phyloP scores from a whole-genome alignment of 2,888 invertebrate species.

The Galerucella pusilla region DNA sequence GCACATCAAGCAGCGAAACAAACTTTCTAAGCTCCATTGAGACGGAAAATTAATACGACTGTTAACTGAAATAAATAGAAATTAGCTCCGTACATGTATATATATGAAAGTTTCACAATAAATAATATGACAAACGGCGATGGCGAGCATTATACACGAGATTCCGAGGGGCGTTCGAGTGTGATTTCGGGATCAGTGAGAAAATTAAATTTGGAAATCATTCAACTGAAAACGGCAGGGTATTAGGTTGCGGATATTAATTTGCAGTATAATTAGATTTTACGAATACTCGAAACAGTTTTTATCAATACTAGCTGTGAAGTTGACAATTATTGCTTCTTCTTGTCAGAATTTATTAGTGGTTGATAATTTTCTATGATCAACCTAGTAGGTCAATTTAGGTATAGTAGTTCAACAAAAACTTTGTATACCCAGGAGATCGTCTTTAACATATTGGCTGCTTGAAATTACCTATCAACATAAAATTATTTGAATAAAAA shows the following conservation, averaged over 20 bases:
- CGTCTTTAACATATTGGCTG: too few relatives aligned
- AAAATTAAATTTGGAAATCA: conserved; percentile 9
- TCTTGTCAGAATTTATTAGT: too few relatives aligned
- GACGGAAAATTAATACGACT: conserved; percentile 38
- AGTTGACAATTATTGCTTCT: too few relatives aligned
- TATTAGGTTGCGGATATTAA: background rate
- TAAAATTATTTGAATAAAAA: too few relatives aligned
- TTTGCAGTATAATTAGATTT: background rate
- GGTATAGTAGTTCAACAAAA: too few relatives aligned
- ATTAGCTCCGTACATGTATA: conserved; percentile 25
- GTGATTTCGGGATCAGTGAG: background rate
- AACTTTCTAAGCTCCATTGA: conserved; percentile 30
- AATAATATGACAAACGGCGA: conserved; percentile 29
- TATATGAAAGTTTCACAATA: conserved; percentile 37
- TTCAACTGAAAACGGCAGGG: background rate
- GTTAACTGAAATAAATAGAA: conserved; percentile 39
- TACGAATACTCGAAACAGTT: too few relatives aligned
- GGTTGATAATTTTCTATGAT: too few relatives aligned
- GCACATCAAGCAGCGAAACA: conserved; percentile 11
- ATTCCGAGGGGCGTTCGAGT: conserved; percentile 3
- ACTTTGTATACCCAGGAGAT: too few relatives aligned
- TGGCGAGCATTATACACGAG: background rate
- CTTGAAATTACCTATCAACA: too few relatives aligned
- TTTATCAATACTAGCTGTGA: too few relatives aligned
- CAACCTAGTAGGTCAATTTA: too few relatives aligned